Conservation (phyloP, 1,140 invertebrate species). For the Drosophila asahinai region DNA sequence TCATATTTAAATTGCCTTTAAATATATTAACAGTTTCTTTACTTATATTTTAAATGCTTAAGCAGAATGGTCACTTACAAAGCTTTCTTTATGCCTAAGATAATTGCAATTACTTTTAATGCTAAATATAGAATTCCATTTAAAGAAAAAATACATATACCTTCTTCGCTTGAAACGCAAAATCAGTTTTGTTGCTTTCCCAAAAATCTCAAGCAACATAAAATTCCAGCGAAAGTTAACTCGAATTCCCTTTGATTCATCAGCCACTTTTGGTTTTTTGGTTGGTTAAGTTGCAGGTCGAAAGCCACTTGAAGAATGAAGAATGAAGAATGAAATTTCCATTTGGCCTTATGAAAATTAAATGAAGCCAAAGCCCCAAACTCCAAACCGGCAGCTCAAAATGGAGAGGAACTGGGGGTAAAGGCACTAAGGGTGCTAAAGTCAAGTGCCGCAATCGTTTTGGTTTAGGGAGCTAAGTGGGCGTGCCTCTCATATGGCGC, state of each 20-base stretch:
- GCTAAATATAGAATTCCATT: not conserved
- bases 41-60: too few species aligned
- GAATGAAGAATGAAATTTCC: constrained; percentile 60
- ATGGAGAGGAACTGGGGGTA: not conserved
- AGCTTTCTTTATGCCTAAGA: too few species aligned
- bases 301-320: constrained; percentile 64
- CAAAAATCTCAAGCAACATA: constrained; percentile 1
- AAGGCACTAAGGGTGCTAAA: constrained; percentile 54
- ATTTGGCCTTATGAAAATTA: constrained; percentile 76
- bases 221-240: constrained; percentile 19
- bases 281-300: constrained; percentile 43
- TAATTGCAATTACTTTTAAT: too few species aligned
- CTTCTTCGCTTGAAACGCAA: not conserved
- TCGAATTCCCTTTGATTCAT: constrained; percentile 41
- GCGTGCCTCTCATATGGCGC: constrained; percentile 46
- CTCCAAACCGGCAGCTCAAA: constrained; percentile 14
- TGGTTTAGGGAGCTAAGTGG: constrained; percentile 53
- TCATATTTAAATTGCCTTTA: too few species aligned
- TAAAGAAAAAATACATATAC: not conserved
- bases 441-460: constrained; percentile 72
- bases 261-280: constrained; percentile 25
- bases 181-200: constrained; percentile 20
- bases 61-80: too few species aligned
- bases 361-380: constrained; percentile 58
- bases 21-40: too few species aligned